These are phyloP conservation scores for Polydrusus pterygomalis DNA, from an alignment of 2,888 invertebrate genomes.

Conservation along the genomic window DNA sequence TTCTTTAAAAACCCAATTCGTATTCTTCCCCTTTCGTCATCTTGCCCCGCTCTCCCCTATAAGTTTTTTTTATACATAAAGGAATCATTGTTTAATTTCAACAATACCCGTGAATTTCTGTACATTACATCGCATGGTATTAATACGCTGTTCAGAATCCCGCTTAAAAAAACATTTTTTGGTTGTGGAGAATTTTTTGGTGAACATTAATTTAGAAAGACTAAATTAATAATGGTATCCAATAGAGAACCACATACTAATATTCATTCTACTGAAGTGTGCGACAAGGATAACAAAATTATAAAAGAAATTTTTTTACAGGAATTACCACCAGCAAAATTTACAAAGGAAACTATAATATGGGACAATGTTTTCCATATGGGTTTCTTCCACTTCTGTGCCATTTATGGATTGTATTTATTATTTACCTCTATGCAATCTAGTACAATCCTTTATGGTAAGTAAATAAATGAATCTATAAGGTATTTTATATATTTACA, in stretches of 20 bases:
- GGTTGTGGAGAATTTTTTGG: too few species aligned
- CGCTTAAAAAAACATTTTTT: too few species aligned
- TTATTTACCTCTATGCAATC: background rate
- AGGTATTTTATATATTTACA: too few species aligned
- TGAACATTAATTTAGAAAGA: too few species aligned
- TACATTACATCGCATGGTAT: too few species aligned
- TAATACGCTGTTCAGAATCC: too few species aligned
- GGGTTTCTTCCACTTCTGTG: background rate
- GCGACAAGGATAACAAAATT: background rate
- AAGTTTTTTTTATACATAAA: too few species aligned
- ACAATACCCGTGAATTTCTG: too few species aligned
- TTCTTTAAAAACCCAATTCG: background rate
- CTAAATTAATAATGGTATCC: too few species aligned
- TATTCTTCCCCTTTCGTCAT: background rate
- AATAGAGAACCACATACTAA: too few species aligned
- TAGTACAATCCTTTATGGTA: background rate
- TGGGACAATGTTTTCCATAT: background rate
- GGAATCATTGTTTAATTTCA: too few species aligned
- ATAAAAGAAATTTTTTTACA: background rate
- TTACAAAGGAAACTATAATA: background rate
- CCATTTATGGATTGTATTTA: conserved; percentile 1
- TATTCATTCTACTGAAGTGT: too few species aligned
- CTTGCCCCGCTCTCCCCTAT: background rate
- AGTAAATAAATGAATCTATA: background rate
- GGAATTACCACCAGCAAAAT: background rate